Conservation (phyloP, 2,113 vertebrate species). For the Oreochromis spilurus region DNA sequence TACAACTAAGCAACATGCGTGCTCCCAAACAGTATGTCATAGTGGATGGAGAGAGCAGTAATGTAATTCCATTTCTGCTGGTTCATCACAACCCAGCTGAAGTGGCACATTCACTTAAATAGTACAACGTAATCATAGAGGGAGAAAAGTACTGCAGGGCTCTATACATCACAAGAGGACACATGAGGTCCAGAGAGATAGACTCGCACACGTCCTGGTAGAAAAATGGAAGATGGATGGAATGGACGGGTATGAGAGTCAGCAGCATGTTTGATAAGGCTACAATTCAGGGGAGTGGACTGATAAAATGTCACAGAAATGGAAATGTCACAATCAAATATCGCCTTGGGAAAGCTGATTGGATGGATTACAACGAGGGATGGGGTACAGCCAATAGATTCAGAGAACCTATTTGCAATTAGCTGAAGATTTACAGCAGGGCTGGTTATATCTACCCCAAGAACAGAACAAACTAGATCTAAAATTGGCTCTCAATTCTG, state of each 20-base stretch:
- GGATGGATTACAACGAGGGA: slow-evolving; percentile 21
- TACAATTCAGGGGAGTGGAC: background rate
- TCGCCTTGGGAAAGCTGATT: slow-evolving; percentile 1
- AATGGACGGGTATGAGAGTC: slow-evolving; percentile 33
- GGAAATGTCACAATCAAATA: slow-evolving; percentile 8
- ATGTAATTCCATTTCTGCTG: slow-evolving; percentile 45
- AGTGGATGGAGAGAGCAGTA: slow-evolving; percentile 1
- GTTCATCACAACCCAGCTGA: slow-evolving; percentile 48
- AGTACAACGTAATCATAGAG: slow-evolving; percentile 48
- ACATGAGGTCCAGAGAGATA: slow-evolving; percentile 50
- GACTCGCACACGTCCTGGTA: slow-evolving; percentile 15
- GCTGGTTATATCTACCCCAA: background rate
- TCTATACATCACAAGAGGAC: slow-evolving; percentile 55
- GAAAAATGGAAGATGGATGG: slow-evolving; percentile 43
- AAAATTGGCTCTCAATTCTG: slow-evolving; percentile 2
- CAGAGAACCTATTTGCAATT: slow-evolving; percentile 47
- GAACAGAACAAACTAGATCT: slow-evolving; percentile 17
- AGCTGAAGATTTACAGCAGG: slow-evolving; percentile 35
- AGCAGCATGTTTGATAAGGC: slow-evolving; percentile 36
- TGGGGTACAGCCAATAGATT: background rate
- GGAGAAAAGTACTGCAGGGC: slow-evolving; percentile 10
- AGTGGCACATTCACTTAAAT: slow-evolving; percentile 54
- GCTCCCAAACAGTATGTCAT: background rate
- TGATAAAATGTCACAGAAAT: slow-evolving; percentile 1
- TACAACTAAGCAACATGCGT: slow-evolving; percentile 15